phyloP scores from a whole-genome alignment of 1,140 invertebrate genomes.

The Spodoptera litura region DNA sequence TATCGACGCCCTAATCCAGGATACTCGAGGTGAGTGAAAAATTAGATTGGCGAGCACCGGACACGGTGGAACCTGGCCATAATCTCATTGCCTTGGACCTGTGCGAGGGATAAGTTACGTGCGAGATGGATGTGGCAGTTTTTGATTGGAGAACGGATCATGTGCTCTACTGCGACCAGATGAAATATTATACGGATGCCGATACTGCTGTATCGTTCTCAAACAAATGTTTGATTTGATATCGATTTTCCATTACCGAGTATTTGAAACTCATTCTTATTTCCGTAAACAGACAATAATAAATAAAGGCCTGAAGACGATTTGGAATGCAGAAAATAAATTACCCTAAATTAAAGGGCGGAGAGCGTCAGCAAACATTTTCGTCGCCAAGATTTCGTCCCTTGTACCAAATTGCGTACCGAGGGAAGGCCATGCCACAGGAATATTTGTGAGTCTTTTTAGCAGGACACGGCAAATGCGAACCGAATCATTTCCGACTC shows the following conservation, averaged over 20 bases:
- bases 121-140: slow-evolving; percentile 30
- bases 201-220: not conserved
- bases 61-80: slow-evolving; percentile 51
- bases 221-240: not conserved
- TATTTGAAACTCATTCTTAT: not conserved
- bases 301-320: not conserved
- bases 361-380: not conserved
- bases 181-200: not conserved
- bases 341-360: slow-evolving; percentile 9
- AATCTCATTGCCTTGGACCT: slow-evolving; percentile 49
- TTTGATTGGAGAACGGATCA: slow-evolving; percentile 1
- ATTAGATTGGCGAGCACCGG: slow-evolving; percentile 56
- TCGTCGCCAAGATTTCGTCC: slow-evolving; percentile 10
- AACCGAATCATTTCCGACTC: slow-evolving; percentile 43
- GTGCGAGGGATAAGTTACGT: not conserved
- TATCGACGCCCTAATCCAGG: slow-evolving; percentile 51
- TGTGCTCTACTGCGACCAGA: not conserved
- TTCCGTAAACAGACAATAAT: slow-evolving; percentile 11
- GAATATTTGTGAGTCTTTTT: slow-evolving; percentile 44
- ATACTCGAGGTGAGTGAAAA: slow-evolving; percentile 57
- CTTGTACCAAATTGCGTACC: slow-evolving; percentile 12
- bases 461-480: slow-evolving; percentile 39
- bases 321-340: slow-evolving; percentile 23
- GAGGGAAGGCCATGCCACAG: slow-evolving; percentile 29
- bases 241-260: slow-evolving; percentile 4